phyloP scores from a whole-genome alignment of 2,888 invertebrate species.

The Agriopis marginaria region DNA sequence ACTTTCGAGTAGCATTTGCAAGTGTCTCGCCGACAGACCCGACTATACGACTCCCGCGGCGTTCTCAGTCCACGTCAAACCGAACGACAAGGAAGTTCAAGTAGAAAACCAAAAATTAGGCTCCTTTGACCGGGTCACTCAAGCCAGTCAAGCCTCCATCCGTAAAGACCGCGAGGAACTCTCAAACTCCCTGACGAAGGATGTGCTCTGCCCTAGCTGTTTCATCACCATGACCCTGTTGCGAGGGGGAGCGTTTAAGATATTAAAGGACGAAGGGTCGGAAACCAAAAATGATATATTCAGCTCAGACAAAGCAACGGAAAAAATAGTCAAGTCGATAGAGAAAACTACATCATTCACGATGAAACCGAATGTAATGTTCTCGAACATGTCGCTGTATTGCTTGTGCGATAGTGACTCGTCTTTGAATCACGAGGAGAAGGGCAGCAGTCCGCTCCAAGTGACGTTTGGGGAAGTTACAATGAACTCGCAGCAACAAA shows the following conservation, averaged over 20 bases:
- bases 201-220: constrained; percentile 62
- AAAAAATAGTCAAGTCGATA: constrained; percentile 37
- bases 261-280: constrained; percentile 68
- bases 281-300: constrained; percentile 55
- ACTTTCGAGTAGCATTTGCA: constrained; percentile 53
- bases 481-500: constrained; percentile 24
- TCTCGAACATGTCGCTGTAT: constrained; percentile 44
- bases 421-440: constrained; percentile 26
- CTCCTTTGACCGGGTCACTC: constrained; percentile 43
- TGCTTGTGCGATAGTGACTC: constrained; percentile 44
- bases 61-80: background rate
- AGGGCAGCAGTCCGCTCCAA: constrained; percentile 43
- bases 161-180: constrained; percentile 32
- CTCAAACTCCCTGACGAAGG: constrained; percentile 38
- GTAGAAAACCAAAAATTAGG: constrained; percentile 32
- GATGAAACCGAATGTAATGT: constrained; percentile 39
- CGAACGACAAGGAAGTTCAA: constrained; percentile 52
- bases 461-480: constrained; percentile 51
- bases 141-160: constrained; percentile 33
- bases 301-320: constrained; percentile 58
- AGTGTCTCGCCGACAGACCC: constrained; percentile 52
- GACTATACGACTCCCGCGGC: background rate
- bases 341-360: constrained; percentile 58
- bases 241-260: constrained; percentile 49
- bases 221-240: constrained; percentile 58